Conservation (phyloP, 2,888 invertebrate genomes). For the Standfussiana lucernea region DNA sequence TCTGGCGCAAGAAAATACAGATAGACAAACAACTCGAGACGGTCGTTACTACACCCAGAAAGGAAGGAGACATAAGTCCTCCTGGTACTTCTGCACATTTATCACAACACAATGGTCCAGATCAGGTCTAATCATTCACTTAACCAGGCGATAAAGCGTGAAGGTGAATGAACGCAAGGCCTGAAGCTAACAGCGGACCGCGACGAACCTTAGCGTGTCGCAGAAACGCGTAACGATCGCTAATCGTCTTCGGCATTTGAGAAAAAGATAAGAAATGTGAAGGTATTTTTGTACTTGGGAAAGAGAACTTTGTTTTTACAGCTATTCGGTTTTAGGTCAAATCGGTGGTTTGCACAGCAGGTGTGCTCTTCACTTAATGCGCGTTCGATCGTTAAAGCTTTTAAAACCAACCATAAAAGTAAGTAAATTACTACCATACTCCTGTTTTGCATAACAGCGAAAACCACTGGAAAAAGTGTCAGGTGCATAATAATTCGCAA, state of each 20-base stretch:
- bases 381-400: neutral
- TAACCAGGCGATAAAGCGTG: conserved; percentile 72
- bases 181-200: conserved; percentile 47
- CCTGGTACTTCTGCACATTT: conserved; percentile 34
- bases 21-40: neutral
- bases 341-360: conserved; percentile 2
- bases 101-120: conserved; percentile 62
- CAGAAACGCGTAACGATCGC: conserved; percentile 63
- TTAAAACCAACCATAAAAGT: conserved; percentile 14
- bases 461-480: neutral
- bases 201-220: conserved; percentile 56
- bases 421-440: neutral
- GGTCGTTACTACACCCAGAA: neutral
- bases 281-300: conserved; percentile 39
- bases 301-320: conserved; percentile 23
- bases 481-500: conserved; percentile 10
- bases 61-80: neutral
- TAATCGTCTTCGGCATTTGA: conserved; percentile 55
- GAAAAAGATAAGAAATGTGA: conserved; percentile 45
- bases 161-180: conserved; percentile 68
- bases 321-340: conserved; percentile 45
- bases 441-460: neutral
- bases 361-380: conserved; percentile 19
- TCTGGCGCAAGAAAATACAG: neutral
- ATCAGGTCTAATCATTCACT: conserved; percentile 71